Conservation (phyloP, 2,888 invertebrate genomes). For the Thumatha senex region DNA sequence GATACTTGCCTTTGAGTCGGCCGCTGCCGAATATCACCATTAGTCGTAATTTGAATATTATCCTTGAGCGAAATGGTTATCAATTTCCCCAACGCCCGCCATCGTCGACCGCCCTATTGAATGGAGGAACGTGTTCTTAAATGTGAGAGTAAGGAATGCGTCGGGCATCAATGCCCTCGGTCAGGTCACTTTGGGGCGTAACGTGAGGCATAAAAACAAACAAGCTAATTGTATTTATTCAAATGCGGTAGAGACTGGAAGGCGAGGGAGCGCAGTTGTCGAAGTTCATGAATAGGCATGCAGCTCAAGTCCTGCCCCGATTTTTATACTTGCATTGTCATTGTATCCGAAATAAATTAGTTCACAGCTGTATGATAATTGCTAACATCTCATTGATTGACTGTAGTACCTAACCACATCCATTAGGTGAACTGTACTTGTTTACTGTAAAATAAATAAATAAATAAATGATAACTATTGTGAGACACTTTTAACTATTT, state of each 20-base stretch:
- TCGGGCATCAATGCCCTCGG: constrained; percentile 50
- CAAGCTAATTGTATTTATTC: constrained; percentile 84
- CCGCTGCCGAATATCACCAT: constrained; percentile 75
- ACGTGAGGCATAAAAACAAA: constrained; percentile 75
- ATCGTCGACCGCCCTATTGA: constrained; percentile 22
- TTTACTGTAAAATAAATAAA: too few species aligned
- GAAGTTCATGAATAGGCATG: constrained; percentile 77
- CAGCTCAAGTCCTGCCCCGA: constrained; percentile 38
- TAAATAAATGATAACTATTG: too few species aligned
- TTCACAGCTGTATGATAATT: too few species aligned
- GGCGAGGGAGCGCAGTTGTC: constrained; percentile 62
- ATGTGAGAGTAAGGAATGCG: constrained; percentile 49
- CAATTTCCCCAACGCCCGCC: constrained; percentile 48
- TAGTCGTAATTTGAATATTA: constrained; percentile 72
- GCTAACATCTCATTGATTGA: too few species aligned
- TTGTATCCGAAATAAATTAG: constrained; percentile 32
- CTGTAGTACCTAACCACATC: too few species aligned
- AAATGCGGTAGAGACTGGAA: constrained; percentile 65
- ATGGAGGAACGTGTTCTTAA: constrained; percentile 7
- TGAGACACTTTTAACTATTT: too few species aligned
- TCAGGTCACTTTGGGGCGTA: constrained; percentile 58
- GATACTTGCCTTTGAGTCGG: constrained; percentile 65
- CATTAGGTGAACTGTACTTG: too few species aligned
- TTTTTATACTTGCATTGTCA: constrained; percentile 69
- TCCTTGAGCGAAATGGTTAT: constrained; percentile 59